Conservation (phyloP, 2,888 invertebrate species). For the Steinernema carpocapsae region DNA sequence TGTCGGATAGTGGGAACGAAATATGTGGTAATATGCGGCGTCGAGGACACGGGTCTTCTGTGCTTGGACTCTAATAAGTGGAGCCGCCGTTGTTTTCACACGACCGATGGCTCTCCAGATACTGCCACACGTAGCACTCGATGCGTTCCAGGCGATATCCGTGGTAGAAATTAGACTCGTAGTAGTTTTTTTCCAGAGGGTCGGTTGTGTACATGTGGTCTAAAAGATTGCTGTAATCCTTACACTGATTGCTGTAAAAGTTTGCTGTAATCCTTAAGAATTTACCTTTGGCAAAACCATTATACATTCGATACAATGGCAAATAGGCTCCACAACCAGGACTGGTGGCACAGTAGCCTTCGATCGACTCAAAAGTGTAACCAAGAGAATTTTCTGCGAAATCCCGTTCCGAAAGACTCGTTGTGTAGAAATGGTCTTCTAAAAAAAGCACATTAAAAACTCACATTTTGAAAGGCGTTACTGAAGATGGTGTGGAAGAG, state of each 20-base stretch:
- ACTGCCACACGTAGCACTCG: slow-evolving; percentile 57
- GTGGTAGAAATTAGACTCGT: slow-evolving; percentile 49
- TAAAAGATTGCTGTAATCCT: neutral
- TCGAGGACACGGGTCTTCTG: neutral
- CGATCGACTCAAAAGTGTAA: slow-evolving; percentile 51
- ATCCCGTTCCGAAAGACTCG: slow-evolving; percentile 47
- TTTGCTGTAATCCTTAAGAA: neutral
- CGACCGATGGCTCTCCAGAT: slow-evolving; percentile 35
- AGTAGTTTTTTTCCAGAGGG: slow-evolving; percentile 49
- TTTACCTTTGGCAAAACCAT: slow-evolving; percentile 47
- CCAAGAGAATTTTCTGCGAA: slow-evolving; percentile 45
- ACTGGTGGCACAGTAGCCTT: slow-evolving; percentile 56
- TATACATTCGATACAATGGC: slow-evolving; percentile 55
- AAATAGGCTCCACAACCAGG: slow-evolving; percentile 58
- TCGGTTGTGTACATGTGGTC: slow-evolving; percentile 36
- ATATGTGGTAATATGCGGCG: too few relatives aligned
- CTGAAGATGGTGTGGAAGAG: slow-evolving; percentile 49
- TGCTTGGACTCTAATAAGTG: neutral
- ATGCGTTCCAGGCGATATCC: slow-evolving; percentile 51
- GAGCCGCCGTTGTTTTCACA: slow-evolving; percentile 34
- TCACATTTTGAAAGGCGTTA: slow-evolving; percentile 27
- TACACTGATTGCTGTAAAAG: slow-evolving; percentile 38
- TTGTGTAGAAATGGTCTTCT: slow-evolving; percentile 57
- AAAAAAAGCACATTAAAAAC: slow-evolving; percentile 24
- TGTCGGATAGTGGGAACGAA: too few relatives aligned